phyloP scores from a whole-genome alignment of 2,113 vertebrate genomes.

The Planiliza haematocheilus region DNA sequence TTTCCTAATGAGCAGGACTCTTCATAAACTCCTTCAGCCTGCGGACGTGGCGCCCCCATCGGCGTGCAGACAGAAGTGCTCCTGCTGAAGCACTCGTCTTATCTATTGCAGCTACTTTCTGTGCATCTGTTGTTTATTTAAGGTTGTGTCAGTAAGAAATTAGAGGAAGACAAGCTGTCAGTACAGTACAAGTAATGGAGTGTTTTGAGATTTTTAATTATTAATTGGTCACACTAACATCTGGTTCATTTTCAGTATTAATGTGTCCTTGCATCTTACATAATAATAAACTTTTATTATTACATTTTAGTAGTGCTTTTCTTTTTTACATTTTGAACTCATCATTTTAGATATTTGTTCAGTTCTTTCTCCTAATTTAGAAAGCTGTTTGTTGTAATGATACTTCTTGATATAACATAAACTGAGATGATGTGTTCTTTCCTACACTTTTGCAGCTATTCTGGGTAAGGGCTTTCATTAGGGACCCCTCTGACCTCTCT shows the following conservation, averaged over 20 bases:
- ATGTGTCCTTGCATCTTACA: slow-evolving; percentile 27
- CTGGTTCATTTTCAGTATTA: slow-evolving; percentile 65
- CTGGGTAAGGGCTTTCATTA: too few species aligned
- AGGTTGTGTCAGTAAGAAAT: slow-evolving; percentile 26
- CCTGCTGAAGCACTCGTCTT: not conserved
- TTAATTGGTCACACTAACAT: slow-evolving; percentile 25
- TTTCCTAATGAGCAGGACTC: slow-evolving; percentile 82
- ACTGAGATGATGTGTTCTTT: too few species aligned
- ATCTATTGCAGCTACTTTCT: slow-evolving; percentile 28
- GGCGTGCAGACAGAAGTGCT: slow-evolving; percentile 10
- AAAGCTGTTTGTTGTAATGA: not conserved
- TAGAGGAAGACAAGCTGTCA: slow-evolving; percentile 10
- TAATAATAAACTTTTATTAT: slow-evolving; percentile 69
- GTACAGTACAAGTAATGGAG: slow-evolving; percentile 11
- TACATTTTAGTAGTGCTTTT: not conserved
- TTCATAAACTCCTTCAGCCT: not conserved
- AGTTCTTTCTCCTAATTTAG: not conserved
- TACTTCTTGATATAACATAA: too few species aligned
- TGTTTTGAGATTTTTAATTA: slow-evolving; percentile 46
- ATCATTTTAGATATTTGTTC: too few species aligned
- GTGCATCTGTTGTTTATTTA: slow-evolving; percentile 63
- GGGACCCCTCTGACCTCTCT: too few species aligned
- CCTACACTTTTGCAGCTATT: too few species aligned
- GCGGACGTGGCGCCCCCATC: not conserved
- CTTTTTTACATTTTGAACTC: not conserved